Evolutionary conservation across 2,888 invertebrate species (phyloP), one percentile per base, ranked within the genome.

Genomic region (Trachelus troglodyta): DNA sequence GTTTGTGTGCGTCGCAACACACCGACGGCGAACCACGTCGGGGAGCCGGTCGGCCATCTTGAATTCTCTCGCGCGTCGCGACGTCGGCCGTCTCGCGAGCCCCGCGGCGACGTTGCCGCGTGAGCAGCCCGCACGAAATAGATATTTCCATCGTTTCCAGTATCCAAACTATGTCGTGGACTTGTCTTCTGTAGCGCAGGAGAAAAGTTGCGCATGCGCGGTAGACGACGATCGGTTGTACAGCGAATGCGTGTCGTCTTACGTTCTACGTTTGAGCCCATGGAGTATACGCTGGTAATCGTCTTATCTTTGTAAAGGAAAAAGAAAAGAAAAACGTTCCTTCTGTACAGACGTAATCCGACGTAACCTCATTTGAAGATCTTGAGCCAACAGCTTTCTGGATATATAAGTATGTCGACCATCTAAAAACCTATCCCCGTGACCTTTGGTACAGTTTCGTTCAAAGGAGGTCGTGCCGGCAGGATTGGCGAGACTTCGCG

Each of bases 11-110:
- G 56, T 56, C 23, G 23, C 56, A 56, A 56, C 56, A 56, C 56
- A 56, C 23, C 6, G 56, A 74, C 74, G 74, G 35, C 34, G 23
- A 56, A 23, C 23, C 40, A 23, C 74, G 74, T 35, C 74, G 74
- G 35, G 30, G 74, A n/a, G 34, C 34, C 34, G 23, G 33, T 15
- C 76, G 74, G 79, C 79, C 79, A 79, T 79, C 74, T 79, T 79
- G 76, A 69, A 77, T 76, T 79, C 34, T 76, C 68, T 73, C 76
- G 73, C 33, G 76, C 79, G 79, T 76, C 76, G 76, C 76, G 71
- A 78, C 77, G 37, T 35, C 73, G 76, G 74, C 35, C 34, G 74
- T 34, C 34, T 74, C 74, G 74, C 34, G 74, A 74, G 74, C 34
- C 74, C 33, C 75, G 69, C 78, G 74, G 74, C 40, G 76, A 76